Percentiles rank a stretch among this genome's conserved stretches.
Conservation (phyloP, 2,797 vertebrate genomes). For the Todus mexicanus region DNA sequence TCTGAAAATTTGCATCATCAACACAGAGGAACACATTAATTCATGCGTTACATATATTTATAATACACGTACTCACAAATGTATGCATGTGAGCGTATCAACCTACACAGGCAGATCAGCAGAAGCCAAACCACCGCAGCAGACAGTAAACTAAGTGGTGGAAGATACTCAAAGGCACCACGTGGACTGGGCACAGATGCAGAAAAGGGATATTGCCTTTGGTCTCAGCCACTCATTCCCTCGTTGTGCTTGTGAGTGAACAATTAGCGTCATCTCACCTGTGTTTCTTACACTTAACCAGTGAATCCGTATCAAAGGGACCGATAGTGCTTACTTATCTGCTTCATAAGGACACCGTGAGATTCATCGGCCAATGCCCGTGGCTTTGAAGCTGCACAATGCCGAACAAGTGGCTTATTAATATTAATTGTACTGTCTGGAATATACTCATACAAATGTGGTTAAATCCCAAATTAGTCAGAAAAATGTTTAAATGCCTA, state of each 20-base stretch:
- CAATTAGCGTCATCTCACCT: neutral
- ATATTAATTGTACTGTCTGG: neutral
- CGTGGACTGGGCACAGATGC: neutral
- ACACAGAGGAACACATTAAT: neutral
- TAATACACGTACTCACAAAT: neutral
- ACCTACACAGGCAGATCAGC: neutral
- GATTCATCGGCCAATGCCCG: neutral
- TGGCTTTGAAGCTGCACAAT: neutral
- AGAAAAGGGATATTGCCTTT: neutral
- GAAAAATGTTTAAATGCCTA: neutral
- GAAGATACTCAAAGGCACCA: neutral
- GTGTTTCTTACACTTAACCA: neutral
- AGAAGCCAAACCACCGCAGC: neutral
- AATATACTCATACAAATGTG: neutral
- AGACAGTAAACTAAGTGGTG: neutral
- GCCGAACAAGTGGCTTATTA: neutral
- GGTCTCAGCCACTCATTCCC: neutral
- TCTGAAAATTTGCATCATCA: neutral
- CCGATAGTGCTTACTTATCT: neutral
- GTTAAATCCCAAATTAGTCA: neutral
- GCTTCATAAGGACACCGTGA: neutral
- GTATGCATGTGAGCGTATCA: neutral
- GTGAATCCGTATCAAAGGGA: neutral
- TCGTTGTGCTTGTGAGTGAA: neutral
- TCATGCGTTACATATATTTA: neutral